phyloP scores from a whole-genome alignment of 2,113 vertebrate genomes.

The Meriones unguiculatus region DNA sequence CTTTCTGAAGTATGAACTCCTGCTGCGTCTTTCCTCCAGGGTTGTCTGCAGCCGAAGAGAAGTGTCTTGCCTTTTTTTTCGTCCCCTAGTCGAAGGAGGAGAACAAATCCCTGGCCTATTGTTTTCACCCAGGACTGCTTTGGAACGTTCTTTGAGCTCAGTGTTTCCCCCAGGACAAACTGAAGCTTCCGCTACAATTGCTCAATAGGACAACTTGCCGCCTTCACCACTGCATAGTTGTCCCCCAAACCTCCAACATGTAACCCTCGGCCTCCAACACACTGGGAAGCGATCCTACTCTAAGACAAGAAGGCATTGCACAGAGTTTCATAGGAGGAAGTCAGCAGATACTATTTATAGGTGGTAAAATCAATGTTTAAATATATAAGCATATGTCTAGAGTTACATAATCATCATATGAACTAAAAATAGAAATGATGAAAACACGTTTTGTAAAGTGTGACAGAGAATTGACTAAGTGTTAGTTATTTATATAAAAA shows the following conservation, averaged over 20 bases:
- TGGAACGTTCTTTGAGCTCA: too few relatives aligned
- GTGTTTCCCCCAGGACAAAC: background rate
- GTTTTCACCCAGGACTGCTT: background rate
- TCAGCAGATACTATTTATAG: constrained; percentile 18
- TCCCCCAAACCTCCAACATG: background rate
- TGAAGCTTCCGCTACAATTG: background rate
- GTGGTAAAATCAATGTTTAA: background rate
- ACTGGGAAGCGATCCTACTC: background rate
- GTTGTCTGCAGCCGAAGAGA: background rate
- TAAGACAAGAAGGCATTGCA: background rate
- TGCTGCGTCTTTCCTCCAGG: background rate
- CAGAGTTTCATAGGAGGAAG: constrained; percentile 13
- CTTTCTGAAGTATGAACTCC: background rate
- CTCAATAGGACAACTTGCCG: background rate
- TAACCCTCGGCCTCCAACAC: background rate
- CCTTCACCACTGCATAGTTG: background rate
- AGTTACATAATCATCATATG: background rate
- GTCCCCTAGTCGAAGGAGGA: background rate
- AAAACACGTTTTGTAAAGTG: background rate
- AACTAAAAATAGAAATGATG: constrained; percentile 26
- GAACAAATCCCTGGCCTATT: background rate
- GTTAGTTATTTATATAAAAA: too few relatives aligned
- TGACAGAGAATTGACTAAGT: background rate
- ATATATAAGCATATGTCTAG: background rate
- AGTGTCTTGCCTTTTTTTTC: background rate